Conservation (phyloP, 1,140 invertebrate genomes). For the Neodiprion lecontei region DNA sequence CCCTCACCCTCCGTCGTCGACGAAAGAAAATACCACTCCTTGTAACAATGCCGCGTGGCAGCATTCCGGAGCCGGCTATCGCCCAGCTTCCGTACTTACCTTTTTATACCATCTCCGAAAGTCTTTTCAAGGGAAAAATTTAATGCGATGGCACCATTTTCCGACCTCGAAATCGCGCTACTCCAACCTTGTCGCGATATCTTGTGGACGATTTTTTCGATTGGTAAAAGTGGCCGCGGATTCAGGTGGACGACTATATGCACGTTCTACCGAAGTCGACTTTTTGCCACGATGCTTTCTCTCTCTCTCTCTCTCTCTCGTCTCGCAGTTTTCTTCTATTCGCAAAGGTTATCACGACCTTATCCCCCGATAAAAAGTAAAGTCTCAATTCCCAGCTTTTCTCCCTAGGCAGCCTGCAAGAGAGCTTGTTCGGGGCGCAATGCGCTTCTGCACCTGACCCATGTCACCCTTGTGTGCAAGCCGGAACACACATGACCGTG, state of each 20-base stretch:
- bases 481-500: conserved; percentile 21
- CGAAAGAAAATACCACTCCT: too few species aligned
- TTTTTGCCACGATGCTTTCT: too few species aligned
- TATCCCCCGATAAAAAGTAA: conserved; percentile 57
- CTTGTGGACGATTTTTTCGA: conserved; percentile 15
- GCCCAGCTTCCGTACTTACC: too few species aligned
- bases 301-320: background rate
- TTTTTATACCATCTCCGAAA: too few species aligned
- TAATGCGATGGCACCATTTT: too few species aligned
- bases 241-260: background rate
- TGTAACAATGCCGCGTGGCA: too few species aligned
- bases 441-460: conserved; percentile 30
- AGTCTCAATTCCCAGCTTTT: conserved; percentile 54
- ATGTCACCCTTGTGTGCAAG: conserved; percentile 24
- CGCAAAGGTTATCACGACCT: conserved; percentile 57
- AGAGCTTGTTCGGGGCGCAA: conserved; percentile 33
- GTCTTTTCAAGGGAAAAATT: too few species aligned
- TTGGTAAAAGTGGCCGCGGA: background rate
- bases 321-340: conserved; percentile 42
- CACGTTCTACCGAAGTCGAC: background rate
- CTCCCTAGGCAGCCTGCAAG: conserved; percentile 29
- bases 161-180: too few species aligned
- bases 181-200: conserved; percentile 9
- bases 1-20: too few species aligned
- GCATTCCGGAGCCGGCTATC: too few species aligned